A percentile compares a stretch with the other conserved stretches of the same genome.
Conservation (phyloP, 2,888 invertebrate genomes). For the Phaonia tiefii region DNA sequence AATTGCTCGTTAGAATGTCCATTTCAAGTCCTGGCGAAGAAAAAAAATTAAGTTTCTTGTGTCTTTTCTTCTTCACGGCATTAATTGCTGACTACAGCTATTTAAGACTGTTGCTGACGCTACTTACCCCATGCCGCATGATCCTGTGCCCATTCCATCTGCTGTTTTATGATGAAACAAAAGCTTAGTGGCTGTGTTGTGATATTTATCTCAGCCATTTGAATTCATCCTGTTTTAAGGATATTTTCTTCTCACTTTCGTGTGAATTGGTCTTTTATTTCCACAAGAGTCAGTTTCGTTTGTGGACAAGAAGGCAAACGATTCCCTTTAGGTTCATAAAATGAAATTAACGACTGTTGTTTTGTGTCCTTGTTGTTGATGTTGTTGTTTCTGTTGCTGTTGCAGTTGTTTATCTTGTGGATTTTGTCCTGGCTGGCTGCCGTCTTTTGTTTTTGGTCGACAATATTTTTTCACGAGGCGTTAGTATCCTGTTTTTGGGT, state of each 20-base stretch:
- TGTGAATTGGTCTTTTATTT: slow-evolving; percentile 65
- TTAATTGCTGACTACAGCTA: slow-evolving; percentile 79
- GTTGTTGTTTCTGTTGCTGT: slow-evolving; percentile 21
- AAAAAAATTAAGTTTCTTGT: too few relatives aligned
- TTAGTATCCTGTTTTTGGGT: slow-evolving; percentile 64
- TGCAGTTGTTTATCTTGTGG: slow-evolving; percentile 12
- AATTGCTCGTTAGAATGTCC: slow-evolving; percentile 77
- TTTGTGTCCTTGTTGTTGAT: slow-evolving; percentile 66
- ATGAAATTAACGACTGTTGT: slow-evolving; percentile 80
- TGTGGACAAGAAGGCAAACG: slow-evolving; percentile 73
- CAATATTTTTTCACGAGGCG: slow-evolving; percentile 1
- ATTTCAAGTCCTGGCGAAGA: slow-evolving; percentile 46
- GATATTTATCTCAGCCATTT: slow-evolving; percentile 63
- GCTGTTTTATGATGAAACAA: slow-evolving; percentile 30
- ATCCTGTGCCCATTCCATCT: slow-evolving; percentile 18
- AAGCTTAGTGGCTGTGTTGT: slow-evolving; percentile 34
- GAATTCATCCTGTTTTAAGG: slow-evolving; percentile 72
- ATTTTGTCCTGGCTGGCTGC: slow-evolving; percentile 20
- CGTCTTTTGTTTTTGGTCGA: slow-evolving; percentile 29
- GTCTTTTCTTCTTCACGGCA: slow-evolving; percentile 67
- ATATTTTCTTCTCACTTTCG: slow-evolving; percentile 59
- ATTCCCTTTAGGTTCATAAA: slow-evolving; percentile 81
- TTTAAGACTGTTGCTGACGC: slow-evolving; percentile 68
- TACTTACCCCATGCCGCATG: too few relatives aligned
- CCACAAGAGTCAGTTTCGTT: slow-evolving; percentile 64